A percentile compares a stretch with the other conserved stretches of the same genome.
phyloP scores from a whole-genome alignment of 2,113 vertebrate species.

The Prochilodus magdalenae region DNA sequence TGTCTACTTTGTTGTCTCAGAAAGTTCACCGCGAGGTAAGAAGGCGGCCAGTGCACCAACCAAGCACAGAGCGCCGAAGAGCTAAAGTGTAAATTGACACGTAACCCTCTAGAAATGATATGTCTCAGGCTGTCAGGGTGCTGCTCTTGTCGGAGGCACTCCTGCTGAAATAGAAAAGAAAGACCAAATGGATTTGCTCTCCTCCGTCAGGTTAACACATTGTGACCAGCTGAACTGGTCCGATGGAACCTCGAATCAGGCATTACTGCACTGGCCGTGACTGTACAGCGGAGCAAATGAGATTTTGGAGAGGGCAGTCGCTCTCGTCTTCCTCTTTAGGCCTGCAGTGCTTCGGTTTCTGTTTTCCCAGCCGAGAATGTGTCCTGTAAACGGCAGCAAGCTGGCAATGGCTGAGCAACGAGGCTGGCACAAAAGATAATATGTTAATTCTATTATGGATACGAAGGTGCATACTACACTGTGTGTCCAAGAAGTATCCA shows the following conservation, averaged over 20 bases:
- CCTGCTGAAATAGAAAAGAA: conserved; percentile 41
- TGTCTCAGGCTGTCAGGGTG: conserved; percentile 26
- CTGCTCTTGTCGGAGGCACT: conserved; percentile 30
- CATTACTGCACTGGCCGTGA: not conserved
- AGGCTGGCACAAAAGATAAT: no score
- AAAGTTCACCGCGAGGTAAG: not conserved
- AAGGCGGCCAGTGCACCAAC: not conserved
- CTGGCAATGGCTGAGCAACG: not conserved
- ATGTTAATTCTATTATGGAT: no score
- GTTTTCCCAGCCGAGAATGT: not conserved
- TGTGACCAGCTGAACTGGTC: conserved; percentile 20
- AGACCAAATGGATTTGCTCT: conserved; percentile 30
- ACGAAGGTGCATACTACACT: no score
- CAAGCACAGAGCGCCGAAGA: conserved; percentile 27
- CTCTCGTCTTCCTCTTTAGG: not conserved
- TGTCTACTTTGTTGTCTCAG: conserved; percentile 11
- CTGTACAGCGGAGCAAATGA: conserved; percentile 12
- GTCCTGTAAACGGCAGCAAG: not conserved
- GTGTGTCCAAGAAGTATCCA: no score
- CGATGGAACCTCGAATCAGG: not conserved
- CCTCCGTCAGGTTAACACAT: conserved; percentile 31
- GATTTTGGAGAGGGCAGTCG: conserved; percentile 20
- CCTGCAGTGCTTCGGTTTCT: conserved; percentile 1
- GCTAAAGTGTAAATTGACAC: conserved; percentile 49
- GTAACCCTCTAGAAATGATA: conserved; percentile 42